These are phyloP conservation scores for Oncorhynchus keta DNA, from an alignment of 2,113 vertebrate species.

Conservation along the genomic window DNA sequence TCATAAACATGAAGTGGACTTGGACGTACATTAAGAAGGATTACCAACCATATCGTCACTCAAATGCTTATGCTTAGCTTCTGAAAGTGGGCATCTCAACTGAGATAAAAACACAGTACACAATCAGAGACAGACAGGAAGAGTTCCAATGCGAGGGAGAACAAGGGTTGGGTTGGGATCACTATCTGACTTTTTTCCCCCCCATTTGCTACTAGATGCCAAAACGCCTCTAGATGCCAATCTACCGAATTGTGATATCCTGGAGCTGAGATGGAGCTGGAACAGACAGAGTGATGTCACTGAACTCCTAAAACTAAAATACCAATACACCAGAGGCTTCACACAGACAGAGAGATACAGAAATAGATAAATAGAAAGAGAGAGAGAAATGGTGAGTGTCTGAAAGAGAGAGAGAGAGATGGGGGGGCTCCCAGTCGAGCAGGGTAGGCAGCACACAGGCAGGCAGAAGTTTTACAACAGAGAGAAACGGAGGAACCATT, in stretches of 20 bases:
- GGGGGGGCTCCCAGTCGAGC: background rate
- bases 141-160: slow-evolving; percentile 53
- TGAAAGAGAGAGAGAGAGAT: background rate
- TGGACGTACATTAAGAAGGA: background rate
- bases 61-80: background rate
- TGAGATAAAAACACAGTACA: slow-evolving; percentile 34
- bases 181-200: slow-evolving; percentile 39
- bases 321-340: background rate
- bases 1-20: too few relatives aligned
- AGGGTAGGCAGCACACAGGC: slow-evolving; percentile 3
- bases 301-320: background rate
- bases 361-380: slow-evolving; percentile 16
- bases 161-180: slow-evolving; percentile 61
- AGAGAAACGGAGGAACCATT: slow-evolving; percentile 21
- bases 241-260: background rate
- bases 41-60: background rate
- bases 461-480: slow-evolving; percentile 22
- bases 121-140: slow-evolving; percentile 62
- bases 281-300: background rate
- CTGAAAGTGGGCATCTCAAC: slow-evolving; percentile 7
- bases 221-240: slow-evolving; percentile 20
- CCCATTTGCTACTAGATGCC: slow-evolving; percentile 57
- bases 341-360: slow-evolving; percentile 2
- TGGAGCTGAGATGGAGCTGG: slow-evolving; percentile 1
- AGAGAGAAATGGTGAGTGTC: slow-evolving; percentile 9